Evolutionary conservation across 1,140 invertebrate species (phyloP).

Genomic region (Rhagoletis pomonella): DNA sequence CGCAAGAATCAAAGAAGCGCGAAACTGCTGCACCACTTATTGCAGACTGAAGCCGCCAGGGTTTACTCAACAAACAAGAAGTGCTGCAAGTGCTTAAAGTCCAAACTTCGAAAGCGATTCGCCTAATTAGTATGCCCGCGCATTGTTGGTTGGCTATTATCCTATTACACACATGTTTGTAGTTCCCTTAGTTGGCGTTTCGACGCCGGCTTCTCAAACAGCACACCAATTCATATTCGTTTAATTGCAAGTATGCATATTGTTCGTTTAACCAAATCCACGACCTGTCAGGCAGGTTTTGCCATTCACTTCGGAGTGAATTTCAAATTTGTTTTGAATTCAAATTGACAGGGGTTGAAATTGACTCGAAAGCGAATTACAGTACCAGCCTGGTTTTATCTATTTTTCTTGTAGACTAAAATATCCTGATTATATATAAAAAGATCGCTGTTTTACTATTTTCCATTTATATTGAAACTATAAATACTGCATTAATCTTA

Average conservation of each 20-base stretch:
- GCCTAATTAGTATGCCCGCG: background rate
- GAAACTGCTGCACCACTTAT: conserved; percentile 22
- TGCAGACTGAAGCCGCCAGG: conserved; percentile 21
- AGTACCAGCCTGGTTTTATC: no score
- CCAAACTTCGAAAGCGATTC: background rate
- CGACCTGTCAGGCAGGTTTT: no score
- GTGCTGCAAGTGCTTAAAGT: conserved; percentile 38
- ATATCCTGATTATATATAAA: background rate
- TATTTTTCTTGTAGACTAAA: background rate
- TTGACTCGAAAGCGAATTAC: no score
- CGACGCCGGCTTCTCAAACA: background rate
- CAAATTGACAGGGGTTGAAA: no score
- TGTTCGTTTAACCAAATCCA: background rate
- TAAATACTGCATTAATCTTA: background rate
- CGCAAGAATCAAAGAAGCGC: conserved; percentile 3
- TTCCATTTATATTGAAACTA: background rate
- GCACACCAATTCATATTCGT: background rate
- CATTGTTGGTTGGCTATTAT: conserved; percentile 12
- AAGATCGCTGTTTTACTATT: background rate
- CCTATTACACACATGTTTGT: conserved; percentile 1
- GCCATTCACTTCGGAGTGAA: no score
- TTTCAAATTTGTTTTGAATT: no score
- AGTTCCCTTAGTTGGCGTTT: background rate
- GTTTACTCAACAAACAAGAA: conserved; percentile 2
- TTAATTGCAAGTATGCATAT: background rate